Percentiles rank a stretch among this genome's conserved stretches.
phyloP scores from a whole-genome alignment of 2,888 invertebrate genomes.

The Heliconius aoede region DNA sequence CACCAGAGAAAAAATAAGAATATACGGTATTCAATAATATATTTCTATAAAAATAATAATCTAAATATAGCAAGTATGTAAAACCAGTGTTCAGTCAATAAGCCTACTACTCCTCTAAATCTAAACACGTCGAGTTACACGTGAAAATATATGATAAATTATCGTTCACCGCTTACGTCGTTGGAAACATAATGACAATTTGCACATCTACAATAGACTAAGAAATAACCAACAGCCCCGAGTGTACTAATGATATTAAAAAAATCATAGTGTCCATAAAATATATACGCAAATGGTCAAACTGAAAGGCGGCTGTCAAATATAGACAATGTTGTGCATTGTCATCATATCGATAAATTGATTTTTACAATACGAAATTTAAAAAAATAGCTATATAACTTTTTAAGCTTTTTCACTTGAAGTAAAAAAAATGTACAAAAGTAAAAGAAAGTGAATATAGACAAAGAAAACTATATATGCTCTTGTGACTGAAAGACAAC shows the following conservation, averaged over 20 bases:
- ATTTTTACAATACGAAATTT: neutral
- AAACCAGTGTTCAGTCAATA: too few species aligned
- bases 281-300: neutral
- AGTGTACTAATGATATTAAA: conserved; percentile 11
- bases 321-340: neutral
- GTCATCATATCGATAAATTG: neutral
- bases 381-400: neutral
- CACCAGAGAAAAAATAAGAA: too few species aligned
- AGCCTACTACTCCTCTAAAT: too few species aligned
- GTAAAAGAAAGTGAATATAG: too few species aligned
- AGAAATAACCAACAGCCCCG: neutral
- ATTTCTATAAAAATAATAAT: too few species aligned
- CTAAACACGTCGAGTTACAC: neutral
- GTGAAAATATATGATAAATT: neutral
- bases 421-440: too few species aligned
- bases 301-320: neutral
- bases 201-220: conserved; percentile 8
- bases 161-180: neutral
- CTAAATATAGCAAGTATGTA: too few species aligned
- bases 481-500: too few species aligned
- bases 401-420: too few species aligned
- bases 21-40: too few species aligned
- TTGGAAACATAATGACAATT: neutral
- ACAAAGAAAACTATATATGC: too few species aligned
- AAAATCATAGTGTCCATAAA: neutral